These are phyloP conservation scores for Notechis scutatus DNA, from an alignment of 2,113 vertebrate species.

Conservation along the genomic window DNA sequence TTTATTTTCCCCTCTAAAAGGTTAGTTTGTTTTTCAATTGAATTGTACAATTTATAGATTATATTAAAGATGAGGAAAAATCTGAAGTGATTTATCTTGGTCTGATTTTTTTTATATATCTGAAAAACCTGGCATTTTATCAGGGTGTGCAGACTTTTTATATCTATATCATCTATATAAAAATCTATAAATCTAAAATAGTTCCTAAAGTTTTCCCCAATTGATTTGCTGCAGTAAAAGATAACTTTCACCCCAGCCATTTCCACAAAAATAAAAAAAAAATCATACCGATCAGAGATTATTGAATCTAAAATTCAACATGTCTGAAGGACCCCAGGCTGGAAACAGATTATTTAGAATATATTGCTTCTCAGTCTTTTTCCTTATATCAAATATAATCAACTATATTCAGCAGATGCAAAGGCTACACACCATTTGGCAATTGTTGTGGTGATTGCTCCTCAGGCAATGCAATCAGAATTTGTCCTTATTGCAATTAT, in stretches of 20 bases:
- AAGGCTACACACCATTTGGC: neutral
- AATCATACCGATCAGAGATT: neutral
- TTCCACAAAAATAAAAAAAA: neutral
- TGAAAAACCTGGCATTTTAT: neutral
- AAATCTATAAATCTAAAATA: neutral
- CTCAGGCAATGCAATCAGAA: neutral
- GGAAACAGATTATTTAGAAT: neutral
- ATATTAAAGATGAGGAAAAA: neutral
- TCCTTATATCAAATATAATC: neutral
- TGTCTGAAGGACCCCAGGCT: neutral
- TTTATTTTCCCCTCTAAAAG: neutral
- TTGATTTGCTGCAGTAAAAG: neutral
- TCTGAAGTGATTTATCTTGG: neutral
- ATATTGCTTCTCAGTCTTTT: neutral
- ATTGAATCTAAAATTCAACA: neutral
- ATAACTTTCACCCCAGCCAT: neutral
- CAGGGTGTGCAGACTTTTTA: neutral
- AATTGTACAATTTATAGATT: neutral
- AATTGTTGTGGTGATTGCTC: neutral
- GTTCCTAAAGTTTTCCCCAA: neutral
- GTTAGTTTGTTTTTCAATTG: neutral
- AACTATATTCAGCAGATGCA: neutral
- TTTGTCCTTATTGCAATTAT: neutral
- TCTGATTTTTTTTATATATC: neutral
- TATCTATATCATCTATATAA: neutral